These are phyloP conservation scores for Lepilemur ruficaudatus DNA, from an alignment of 2,797 vertebrate species.

Conservation along the genomic window DNA sequence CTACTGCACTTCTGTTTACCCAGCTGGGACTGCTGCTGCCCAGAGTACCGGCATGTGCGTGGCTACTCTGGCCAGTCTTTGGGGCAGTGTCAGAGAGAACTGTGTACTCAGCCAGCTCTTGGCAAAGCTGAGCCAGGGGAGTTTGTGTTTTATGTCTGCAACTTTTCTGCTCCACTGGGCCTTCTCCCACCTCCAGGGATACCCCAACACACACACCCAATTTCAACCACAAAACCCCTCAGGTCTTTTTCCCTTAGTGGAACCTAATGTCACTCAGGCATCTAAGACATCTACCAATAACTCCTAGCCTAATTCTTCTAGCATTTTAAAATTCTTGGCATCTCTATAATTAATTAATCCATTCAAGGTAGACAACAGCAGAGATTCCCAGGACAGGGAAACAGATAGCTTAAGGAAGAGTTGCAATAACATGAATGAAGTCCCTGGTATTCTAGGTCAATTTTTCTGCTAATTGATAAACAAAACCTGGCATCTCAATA, in stretches of 20 bases:
- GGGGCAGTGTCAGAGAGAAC: slow-evolving; percentile 38
- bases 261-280: not conserved
- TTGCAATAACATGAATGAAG: not conserved
- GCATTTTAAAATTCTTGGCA: slow-evolving; percentile 35
- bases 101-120: not conserved
- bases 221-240: not conserved
- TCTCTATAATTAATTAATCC: slow-evolving; percentile 43
- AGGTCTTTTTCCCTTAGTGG: slow-evolving; percentile 26
- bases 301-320: slow-evolving; percentile 29
- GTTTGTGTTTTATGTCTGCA: slow-evolving; percentile 32
- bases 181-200: not conserved
- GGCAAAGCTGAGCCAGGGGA: slow-evolving; percentile 49
- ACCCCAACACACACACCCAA: not conserved
- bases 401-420: not conserved
- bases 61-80: slow-evolving; percentile 45
- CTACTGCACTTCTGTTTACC: slow-evolving; percentile 73
- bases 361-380: slow-evolving; percentile 35
- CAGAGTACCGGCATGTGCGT: slow-evolving; percentile 45
- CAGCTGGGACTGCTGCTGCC: slow-evolving; percentile 74
- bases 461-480: not conserved
- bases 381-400: not conserved
- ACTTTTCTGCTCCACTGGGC: slow-evolving; percentile 3
- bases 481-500: not conserved
- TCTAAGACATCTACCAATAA: slow-evolving; percentile 32
- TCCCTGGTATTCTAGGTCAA: not conserved